These are phyloP conservation scores for Fundulus diaphanus DNA, from an alignment of 2,797 vertebrate species.

Conservation along the genomic window DNA sequence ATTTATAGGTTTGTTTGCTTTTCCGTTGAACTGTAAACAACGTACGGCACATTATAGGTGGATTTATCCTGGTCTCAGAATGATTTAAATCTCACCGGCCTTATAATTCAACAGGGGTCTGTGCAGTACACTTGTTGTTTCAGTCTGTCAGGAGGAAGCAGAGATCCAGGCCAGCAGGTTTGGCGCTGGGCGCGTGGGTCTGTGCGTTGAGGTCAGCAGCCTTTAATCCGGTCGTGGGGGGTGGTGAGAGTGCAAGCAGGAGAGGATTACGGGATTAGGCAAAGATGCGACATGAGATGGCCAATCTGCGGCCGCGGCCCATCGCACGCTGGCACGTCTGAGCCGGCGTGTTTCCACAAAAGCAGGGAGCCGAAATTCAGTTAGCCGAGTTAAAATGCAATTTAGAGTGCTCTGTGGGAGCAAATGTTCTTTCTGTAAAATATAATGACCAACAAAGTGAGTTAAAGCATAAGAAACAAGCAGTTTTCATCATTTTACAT, in stretches of 20 bases:
- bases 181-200: conserved; percentile 13
- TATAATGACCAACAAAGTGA: neutral
- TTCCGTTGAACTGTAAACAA: neutral
- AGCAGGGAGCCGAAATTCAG: conserved; percentile 1
- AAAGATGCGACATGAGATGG: conserved; percentile 69
- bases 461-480: neutral
- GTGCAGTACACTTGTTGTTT: neutral
- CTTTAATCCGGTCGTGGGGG: conserved; percentile 54
- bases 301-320: conserved; percentile 54
- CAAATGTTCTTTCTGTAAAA: neutral
- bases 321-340: neutral
- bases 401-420: neutral
- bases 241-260: conserved; percentile 59
- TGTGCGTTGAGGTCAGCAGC: conserved; percentile 31
- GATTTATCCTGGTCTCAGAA: no score
- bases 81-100: no score
- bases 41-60: neutral
- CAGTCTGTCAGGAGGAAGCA: conserved; percentile 27
- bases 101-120: neutral
- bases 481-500: neutral
- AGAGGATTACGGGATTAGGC: conserved; percentile 69
- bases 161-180: conserved; percentile 57
- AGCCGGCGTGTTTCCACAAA: neutral
- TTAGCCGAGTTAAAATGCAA: neutral
- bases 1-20: neutral